A percentile compares a stretch with the other conserved stretches of the same genome.
These are phyloP conservation scores for Odontamblyopus rebecca DNA, from an alignment of 2,797 vertebrate genomes.

Conservation along the genomic window DNA sequence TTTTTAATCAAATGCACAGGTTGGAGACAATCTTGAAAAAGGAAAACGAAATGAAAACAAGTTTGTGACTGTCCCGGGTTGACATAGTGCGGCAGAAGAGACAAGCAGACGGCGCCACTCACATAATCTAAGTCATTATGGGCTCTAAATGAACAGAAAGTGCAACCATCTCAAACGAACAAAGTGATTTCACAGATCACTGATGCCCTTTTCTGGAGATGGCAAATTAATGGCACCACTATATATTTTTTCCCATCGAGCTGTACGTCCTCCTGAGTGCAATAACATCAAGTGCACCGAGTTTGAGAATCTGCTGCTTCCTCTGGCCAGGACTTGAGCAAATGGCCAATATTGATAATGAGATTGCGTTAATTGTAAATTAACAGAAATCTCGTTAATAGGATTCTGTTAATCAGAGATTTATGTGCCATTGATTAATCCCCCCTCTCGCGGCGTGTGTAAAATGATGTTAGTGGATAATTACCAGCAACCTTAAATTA, in stretches of 20 bases:
- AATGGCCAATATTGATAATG: conserved; percentile 64
- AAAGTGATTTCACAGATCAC: conserved; percentile 86
- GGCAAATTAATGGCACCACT: conserved; percentile 81
- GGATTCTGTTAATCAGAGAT: conserved; percentile 74
- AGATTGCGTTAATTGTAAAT: conserved; percentile 75
- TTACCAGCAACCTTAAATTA: conserved; percentile 61
- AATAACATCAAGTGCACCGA: conserved; percentile 70
- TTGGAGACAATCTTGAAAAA: not conserved
- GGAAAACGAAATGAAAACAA: conserved; percentile 55
- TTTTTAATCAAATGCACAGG: not conserved
- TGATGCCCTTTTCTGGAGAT: conserved; percentile 82
- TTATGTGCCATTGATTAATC: conserved; percentile 71
- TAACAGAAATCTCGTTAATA: conserved; percentile 73
- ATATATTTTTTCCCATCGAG: conserved; percentile 66
- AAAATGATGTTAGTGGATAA: conserved; percentile 65
- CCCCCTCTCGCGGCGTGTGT: conserved; percentile 54
- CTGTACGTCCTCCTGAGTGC: conserved; percentile 69
- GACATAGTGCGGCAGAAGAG: conserved; percentile 70
- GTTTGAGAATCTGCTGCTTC: conserved; percentile 63
- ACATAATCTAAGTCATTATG: conserved; percentile 83
- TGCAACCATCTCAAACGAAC: conserved; percentile 83
- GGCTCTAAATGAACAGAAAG: conserved; percentile 83
- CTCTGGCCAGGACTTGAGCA: conserved; percentile 54
- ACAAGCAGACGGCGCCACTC: conserved; percentile 69
- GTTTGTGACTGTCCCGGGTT: conserved; percentile 71